Conservation (phyloP, 2,888 invertebrate species). For the Diaprepes abbreviatus region DNA sequence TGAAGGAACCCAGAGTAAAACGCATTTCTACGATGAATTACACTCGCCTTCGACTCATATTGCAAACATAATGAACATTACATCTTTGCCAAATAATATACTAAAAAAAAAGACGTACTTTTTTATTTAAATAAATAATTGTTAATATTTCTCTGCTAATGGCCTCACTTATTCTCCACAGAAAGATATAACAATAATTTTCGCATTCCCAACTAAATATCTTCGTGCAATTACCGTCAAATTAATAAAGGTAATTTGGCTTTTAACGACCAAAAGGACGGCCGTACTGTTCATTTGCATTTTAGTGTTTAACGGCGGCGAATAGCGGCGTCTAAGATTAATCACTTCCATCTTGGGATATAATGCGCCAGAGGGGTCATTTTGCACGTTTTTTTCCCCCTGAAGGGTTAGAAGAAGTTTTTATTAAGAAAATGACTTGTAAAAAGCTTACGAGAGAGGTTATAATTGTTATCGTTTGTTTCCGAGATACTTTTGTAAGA, state of each 20-base stretch:
- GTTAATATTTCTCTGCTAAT: slow-evolving; percentile 1
- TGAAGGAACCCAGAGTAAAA: too few species aligned
- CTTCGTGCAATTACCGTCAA: slow-evolving; percentile 39
- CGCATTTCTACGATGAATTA: too few species aligned
- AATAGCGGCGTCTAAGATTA: slow-evolving; percentile 33
- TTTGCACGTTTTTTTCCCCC: slow-evolving; percentile 23
- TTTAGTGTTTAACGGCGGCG: slow-evolving; percentile 33
- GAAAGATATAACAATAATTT: slow-evolving; percentile 41
- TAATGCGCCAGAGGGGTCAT: slow-evolving; percentile 29
- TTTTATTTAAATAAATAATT: slow-evolving; percentile 4
- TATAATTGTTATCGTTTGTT: too few species aligned
- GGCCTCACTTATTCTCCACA: slow-evolving; percentile 9
- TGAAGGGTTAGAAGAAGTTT: slow-evolving; percentile 4
- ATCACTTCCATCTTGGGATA: slow-evolving; percentile 35
- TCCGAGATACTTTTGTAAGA: too few species aligned
- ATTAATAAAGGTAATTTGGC: slow-evolving; percentile 48
- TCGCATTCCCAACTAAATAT: slow-evolving; percentile 28
- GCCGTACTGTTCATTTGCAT: slow-evolving; percentile 41
- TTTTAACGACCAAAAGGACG: slow-evolving; percentile 43
- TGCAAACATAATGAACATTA: too few species aligned
- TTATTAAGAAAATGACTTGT: slow-evolving; percentile 29
- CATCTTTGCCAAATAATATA: too few species aligned
- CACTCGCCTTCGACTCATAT: too few species aligned
- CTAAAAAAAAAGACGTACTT: too few species aligned
- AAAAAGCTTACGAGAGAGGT: too few species aligned